phyloP scores from a whole-genome alignment of 2,113 vertebrate genomes.

The Numida meleagris region DNA sequence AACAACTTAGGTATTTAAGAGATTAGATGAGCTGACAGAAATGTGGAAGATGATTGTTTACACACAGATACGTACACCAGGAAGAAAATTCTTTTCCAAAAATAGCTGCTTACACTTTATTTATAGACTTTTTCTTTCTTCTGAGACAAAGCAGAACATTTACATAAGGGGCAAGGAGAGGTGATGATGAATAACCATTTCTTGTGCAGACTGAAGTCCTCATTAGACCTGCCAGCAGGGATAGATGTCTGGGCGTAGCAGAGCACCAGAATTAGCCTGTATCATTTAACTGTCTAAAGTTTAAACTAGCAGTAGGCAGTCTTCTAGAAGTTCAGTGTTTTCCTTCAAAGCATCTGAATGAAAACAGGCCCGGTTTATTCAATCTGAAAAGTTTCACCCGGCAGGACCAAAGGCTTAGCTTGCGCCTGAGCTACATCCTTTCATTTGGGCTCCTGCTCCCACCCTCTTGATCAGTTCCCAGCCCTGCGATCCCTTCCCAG shows the following conservation, averaged over 20 bases:
- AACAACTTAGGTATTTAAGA: conserved; percentile 17
- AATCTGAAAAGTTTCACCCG: not conserved
- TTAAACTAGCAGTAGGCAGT: not conserved
- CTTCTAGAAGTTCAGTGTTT: conserved; percentile 3
- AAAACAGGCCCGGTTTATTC: not conserved
- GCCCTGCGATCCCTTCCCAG: not conserved
- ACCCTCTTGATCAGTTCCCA: not conserved
- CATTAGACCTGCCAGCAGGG: conserved; percentile 61
- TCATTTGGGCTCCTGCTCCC: not conserved
- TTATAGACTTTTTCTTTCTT: conserved; percentile 50
- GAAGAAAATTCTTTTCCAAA: conserved; percentile 62
- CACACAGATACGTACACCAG: not conserved
- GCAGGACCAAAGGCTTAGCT: not conserved
- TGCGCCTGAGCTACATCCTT: not conserved
- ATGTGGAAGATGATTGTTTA: conserved; percentile 53
- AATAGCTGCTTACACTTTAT: conserved; percentile 57
- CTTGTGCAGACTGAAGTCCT: conserved; percentile 55
- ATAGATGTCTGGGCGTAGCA: conserved; percentile 47
- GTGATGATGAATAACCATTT: conserved; percentile 61
- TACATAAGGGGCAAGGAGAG: conserved; percentile 50
- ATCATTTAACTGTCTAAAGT: conserved; percentile 56
- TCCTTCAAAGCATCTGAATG: not conserved
- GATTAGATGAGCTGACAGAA: conserved; percentile 62
- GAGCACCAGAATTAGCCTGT: conserved; percentile 67
- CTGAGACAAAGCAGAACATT: conserved; percentile 45